Percentiles rank a stretch among this genome's conserved stretches.
Conservation (phyloP, 1,140 invertebrate species). For the Teleopsis dalmanni region DNA sequence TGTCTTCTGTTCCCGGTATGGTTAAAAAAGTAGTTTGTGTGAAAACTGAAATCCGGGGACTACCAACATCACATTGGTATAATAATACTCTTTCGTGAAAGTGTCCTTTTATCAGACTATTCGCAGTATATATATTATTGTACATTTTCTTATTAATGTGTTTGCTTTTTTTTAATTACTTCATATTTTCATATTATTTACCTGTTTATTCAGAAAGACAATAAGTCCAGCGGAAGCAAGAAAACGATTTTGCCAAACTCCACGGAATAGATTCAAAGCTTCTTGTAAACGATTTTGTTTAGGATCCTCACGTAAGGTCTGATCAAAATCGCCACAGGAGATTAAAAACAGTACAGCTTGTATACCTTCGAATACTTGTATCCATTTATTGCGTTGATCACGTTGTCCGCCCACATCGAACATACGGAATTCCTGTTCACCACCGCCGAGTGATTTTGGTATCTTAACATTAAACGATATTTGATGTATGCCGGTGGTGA, state of each 20-base stretch:
- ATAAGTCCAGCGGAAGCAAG: constrained; percentile 65
- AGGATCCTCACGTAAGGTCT: constrained; percentile 62
- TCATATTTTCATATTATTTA: too few relatives aligned
- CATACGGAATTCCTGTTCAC: constrained; percentile 64
- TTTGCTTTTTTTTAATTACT: too few relatives aligned
- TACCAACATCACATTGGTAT: too few relatives aligned
- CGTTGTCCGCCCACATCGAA: constrained; percentile 75
- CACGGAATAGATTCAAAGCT: constrained; percentile 61
- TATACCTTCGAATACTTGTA: constrained; percentile 75
- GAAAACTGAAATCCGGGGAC: too few relatives aligned
- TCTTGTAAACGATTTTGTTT: constrained; percentile 63
- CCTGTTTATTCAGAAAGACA: too few relatives aligned
- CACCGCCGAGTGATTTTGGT: constrained; percentile 58
- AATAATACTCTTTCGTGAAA: too few relatives aligned
- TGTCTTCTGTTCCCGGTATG: too few relatives aligned
- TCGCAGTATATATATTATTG: too few relatives aligned
- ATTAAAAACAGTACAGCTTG: constrained; percentile 71
- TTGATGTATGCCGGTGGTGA: constrained; percentile 63
- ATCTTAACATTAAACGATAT: constrained; percentile 64
- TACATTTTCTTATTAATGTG: too few relatives aligned
- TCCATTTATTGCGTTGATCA: constrained; percentile 77
- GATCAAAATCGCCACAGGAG: constrained; percentile 70
- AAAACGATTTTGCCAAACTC: constrained; percentile 72
- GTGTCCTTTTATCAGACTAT: too few relatives aligned
- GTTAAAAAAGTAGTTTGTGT: too few relatives aligned